Evolutionary conservation across 2,797 vertebrate genomes (phyloP), one percentile per base, ranked within the genome.

Genomic region (Brachymystax lenok): DNA sequence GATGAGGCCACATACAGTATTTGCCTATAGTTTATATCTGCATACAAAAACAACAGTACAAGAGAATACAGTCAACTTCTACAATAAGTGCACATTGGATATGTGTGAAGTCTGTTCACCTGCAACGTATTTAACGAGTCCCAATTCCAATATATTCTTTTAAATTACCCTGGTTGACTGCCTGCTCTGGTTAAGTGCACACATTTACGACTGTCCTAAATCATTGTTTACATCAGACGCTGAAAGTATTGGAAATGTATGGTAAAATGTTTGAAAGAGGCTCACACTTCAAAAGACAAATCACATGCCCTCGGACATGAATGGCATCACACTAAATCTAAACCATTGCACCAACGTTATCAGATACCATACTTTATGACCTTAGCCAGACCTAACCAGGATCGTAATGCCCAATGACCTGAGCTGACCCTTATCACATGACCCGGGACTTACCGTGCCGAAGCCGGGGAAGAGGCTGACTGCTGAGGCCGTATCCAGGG

Each of bases 401-500:
- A 71, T 0, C 24, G 52, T 27, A 59, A 73, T 19, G 77, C 71
- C 63, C 74, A 59, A 30, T 16, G 33, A 79, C 72, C 71, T 4
- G 71, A 81, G 33, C 30, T 28, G 71, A 78, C 64, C 63, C 19
- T 4, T 16, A 19, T 81, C 78, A 70, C 70, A 35, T 61, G 77
- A 80, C 66, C 24, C 6, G 50, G 81, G 64, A 95, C 97, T 98
- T 92, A 99, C 98, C 89, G 95, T 85, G 91, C 93, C 97, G 92
- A 98, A 97, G 88, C 97, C 96, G 69, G 97, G 97, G 90, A 99
- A 96, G 80, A 99, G 95, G 89, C 96, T 95, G 89, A 98, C 90
- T 5, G 96, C 93, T 0, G 97, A 93, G 0, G 95, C 90, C 28
- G 94, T 90, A 71, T 98, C 97, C 88, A 99, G 88, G 35, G 96